Base-by-base conservation (phyloP, 2,888 invertebrate species). In the Xanthostigma xanthostigma region DNA sequence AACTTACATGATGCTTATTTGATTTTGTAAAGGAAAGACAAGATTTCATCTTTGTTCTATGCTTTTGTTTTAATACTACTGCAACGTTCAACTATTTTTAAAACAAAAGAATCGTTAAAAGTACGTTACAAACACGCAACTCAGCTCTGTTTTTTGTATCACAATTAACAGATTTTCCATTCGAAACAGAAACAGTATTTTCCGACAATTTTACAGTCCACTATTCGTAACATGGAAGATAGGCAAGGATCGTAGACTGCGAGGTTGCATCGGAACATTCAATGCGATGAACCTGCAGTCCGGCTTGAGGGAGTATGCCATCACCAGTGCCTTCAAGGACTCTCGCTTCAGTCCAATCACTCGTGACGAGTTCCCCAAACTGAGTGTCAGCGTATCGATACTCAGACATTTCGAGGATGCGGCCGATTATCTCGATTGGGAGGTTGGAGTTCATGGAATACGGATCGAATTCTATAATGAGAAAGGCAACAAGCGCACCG, bases 171-270 rank as follows among this genome's bases (percentile, higher is more conserved):
- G 27, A 27, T 27, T 27, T 27, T 27, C 27, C 27, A 27, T 27
- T 27, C 27, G 27, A 27, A 27, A 27, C 27, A 27, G 27, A 27
- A 27, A 27, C 27, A 27, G 33, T 27, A 48, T 38, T 41, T 34
- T 35, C 34, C 14, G 10, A 8, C 27, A 33, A 33, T 46, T 44
- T 51, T 45, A 10, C 37, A 93, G 93, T 70, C 98, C 98, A 49
- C 75, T 98, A 64, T 98, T 98, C 75, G 98, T 98, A 56, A 98
- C 98, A 53, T 98, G 98, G 98, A 91, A 93, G 71, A 92, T 93
- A 64, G 98, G 97, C 46, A 85, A 89, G 64, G 95, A 95, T 64
- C 85, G 90, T 62, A 81, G 93, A 55, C 77, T 98, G 53, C 81
- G 98, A 55, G 98, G 98, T 45, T 98, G 98, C 71, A 98, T 98